Evolutionary conservation across 2,888 invertebrate genomes (phyloP).

Genomic region (Meta bourneti): DNA sequence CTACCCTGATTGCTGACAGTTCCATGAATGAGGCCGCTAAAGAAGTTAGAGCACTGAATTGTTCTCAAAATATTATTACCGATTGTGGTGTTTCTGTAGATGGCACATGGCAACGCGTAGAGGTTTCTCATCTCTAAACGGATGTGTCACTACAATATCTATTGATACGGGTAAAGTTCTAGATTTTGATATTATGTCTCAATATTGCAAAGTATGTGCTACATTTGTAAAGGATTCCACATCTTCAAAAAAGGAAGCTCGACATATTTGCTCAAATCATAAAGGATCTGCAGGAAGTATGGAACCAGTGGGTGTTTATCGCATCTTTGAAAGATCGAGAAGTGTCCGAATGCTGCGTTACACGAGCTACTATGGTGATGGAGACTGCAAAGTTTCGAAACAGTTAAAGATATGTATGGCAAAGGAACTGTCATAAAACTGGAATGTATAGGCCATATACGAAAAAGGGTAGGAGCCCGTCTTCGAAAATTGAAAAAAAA

Average conservation of each 20-base stretch:
- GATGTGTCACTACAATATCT: slow-evolving; percentile 20
- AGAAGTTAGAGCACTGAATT: not conserved
- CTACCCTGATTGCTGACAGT: not conserved
- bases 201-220: slow-evolving; percentile 4
- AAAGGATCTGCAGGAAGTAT: not conserved
- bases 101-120: slow-evolving; percentile 45
- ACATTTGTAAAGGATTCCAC: not conserved
- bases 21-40: slow-evolving; percentile 24
- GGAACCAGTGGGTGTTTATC: slow-evolving; percentile 28
- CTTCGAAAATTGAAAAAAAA: slow-evolving; percentile 23
- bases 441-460: slow-evolving; percentile 31
- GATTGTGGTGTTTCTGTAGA: slow-evolving; percentile 43
- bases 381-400: slow-evolving; percentile 13
- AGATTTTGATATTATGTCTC: slow-evolving; percentile 38
- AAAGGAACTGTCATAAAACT: not conserved
- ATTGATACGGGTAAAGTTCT: slow-evolving; percentile 36
- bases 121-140: slow-evolving; percentile 49
- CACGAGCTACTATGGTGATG: slow-evolving; percentile 33
- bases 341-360: not conserved
- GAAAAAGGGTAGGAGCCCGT: slow-evolving; percentile 28
- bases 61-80: not conserved
- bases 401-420: slow-evolving; percentile 26
- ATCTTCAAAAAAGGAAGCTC: not conserved
- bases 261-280: not conserved
- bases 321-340: slow-evolving; percentile 25